Base-by-base conservation (phyloP, 2,888 invertebrate genomes). In the Embidobia sp. region DNA sequence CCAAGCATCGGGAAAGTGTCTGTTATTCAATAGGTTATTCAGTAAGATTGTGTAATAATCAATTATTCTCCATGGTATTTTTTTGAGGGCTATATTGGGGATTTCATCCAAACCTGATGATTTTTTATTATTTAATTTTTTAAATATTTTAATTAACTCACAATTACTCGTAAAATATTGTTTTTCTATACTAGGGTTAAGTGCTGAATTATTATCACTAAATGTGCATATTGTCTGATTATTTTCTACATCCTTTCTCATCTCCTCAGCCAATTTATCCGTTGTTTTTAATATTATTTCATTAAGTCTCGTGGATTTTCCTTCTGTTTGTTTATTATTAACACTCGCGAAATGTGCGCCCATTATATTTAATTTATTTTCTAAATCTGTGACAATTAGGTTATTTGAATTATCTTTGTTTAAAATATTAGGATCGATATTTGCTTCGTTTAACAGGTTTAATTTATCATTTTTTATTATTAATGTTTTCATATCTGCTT, bases 51-150 rank as follows among this genome's bases (percentile, higher is more conserved):
- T 66, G 10, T 66, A 51, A 10, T 16, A 7, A 37, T 16, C 8
- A 7, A 70, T 61, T 15, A 61, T n/a, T 26, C 7, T 64, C 0
- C 0, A 1, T 0, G 74, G 79, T 1, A 81, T 19, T 5, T 75
- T 37, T 69, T 79, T 79, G n/a, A 78, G 18, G 0, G 51, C 18
- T 0, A 80, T 64, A 3, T 74, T 53, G 0, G 73, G 77, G 6
- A 77, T 77, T 3, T 67, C 40, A 15, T 80, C 80, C 0, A 61
- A 8, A 6, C 77, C 73, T 2, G 19, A 19, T 0, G 79, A 80
- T 11, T 78, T 77, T 67, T 79, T 78, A 10, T 78, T 31, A 44
- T 33, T 8, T 18, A 59, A 18, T 44, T 59, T 7, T 13, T n/a
- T 3, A n/a, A 29, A 29, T 3, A 29, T 29, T 8, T n/a, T 29